Evolutionary conservation across 2,797 vertebrate species (phyloP).

Genomic region (Sparus aurata): DNA sequence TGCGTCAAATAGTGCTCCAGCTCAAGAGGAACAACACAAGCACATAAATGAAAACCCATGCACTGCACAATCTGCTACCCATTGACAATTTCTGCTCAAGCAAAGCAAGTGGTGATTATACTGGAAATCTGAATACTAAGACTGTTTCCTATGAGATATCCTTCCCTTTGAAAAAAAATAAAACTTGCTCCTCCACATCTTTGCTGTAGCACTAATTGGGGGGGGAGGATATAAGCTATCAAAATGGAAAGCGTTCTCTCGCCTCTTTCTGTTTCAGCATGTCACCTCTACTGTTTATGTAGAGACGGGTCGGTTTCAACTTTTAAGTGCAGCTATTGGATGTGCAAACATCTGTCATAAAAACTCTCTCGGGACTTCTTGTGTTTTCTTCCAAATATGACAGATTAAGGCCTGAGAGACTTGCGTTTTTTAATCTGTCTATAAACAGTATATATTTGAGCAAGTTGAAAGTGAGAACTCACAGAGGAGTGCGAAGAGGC

Average conservation of each 20-base stretch:
- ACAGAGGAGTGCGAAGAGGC: constrained; percentile 39
- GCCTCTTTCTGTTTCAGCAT: constrained; percentile 7
- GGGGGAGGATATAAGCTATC: constrained; percentile 39
- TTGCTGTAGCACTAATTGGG: constrained; percentile 52
- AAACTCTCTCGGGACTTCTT: constrained; percentile 27
- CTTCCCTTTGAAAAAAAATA: constrained; percentile 23
- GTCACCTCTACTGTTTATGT: constrained; percentile 12
- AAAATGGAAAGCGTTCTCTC: constrained; percentile 14
- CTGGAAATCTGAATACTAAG: constrained; percentile 34
- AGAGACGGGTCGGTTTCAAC: constrained; percentile 30
- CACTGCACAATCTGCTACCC: constrained; percentile 22
- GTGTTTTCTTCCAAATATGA: constrained; percentile 25
- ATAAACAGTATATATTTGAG: constrained; percentile 37
- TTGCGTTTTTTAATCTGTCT: constrained; percentile 45
- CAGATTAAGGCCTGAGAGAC: constrained; percentile 37
- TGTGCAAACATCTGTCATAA: constrained; percentile 37
- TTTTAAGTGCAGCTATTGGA: constrained; percentile 30
- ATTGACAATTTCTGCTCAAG: constrained; percentile 26
- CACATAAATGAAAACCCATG: background rate
- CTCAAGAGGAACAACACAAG: constrained; percentile 3
- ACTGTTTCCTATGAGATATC: constrained; percentile 37
- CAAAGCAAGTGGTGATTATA: constrained; percentile 48
- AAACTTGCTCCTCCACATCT: constrained; percentile 14
- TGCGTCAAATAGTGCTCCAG: constrained; percentile 10
- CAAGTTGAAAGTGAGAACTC: constrained; percentile 56